Conservation (phyloP, 2,888 invertebrate genomes). For the Lordiphosa andalusiaca region DNA sequence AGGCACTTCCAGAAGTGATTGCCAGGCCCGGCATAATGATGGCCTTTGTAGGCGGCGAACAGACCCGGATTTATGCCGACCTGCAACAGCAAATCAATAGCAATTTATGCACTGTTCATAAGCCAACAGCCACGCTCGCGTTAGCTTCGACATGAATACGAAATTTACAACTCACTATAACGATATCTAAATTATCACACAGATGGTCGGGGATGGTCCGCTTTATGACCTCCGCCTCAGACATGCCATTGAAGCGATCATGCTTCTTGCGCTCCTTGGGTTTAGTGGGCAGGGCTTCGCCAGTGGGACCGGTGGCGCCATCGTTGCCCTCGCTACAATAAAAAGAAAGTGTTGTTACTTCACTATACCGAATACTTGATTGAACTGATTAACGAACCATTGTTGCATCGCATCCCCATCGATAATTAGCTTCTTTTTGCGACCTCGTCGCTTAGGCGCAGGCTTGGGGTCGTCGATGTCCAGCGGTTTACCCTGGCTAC, state of each 20-base stretch:
- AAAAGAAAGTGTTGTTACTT: neutral
- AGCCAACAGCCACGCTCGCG: neutral
- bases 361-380: neutral
- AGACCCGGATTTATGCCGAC: slow-evolving; percentile 99
- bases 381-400: slow-evolving; percentile 35
- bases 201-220: slow-evolving; percentile 97
- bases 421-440: slow-evolving; percentile 88
- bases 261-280: slow-evolving; percentile 94
- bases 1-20: slow-evolving; percentile 99
- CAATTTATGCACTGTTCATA: neutral
- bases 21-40: slow-evolving; percentile 99
- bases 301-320: slow-evolving; percentile 7
- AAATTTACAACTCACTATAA: slow-evolving; percentile 94
- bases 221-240: slow-evolving; percentile 96
- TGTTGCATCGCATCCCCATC: slow-evolving; percentile 30
- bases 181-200: slow-evolving; percentile 95
- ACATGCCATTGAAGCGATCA: slow-evolving; percentile 97
- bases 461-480: slow-evolving; percentile 26
- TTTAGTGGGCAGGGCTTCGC: slow-evolving; percentile 40
- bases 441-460: slow-evolving; percentile 89
- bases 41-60: slow-evolving; percentile 98
- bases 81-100: slow-evolving; percentile 81
- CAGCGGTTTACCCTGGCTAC: neutral
- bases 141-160: slow-evolving; percentile 20
- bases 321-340: slow-evolving; percentile 1